phyloP scores from a whole-genome alignment of 2,113 vertebrate genomes.

The Prochilodus magdalenae region DNA sequence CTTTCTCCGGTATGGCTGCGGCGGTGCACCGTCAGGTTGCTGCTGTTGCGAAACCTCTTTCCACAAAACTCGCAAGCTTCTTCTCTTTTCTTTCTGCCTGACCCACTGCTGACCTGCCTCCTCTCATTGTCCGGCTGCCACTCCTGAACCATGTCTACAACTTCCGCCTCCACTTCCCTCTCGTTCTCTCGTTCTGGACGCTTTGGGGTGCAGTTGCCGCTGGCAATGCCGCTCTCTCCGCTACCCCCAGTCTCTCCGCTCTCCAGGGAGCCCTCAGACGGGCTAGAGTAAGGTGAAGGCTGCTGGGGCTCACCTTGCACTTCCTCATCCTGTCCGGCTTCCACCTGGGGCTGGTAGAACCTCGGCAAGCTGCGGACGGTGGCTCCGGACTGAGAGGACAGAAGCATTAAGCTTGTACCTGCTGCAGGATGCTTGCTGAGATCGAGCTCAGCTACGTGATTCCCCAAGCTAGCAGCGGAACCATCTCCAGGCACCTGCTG shows the following conservation, averaged over 20 bases:
- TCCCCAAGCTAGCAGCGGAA: constrained; percentile 74
- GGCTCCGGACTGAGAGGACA: constrained; percentile 70
- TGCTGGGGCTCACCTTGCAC: constrained; percentile 82
- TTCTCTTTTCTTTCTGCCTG: constrained; percentile 68
- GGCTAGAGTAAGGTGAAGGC: constrained; percentile 94
- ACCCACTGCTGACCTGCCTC: constrained; percentile 35
- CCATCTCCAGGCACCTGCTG: constrained; percentile 79
- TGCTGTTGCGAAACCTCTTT: constrained; percentile 86
- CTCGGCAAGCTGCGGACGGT: constrained; percentile 84
- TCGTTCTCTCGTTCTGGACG: constrained; percentile 69
- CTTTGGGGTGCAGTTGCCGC: constrained; percentile 82
- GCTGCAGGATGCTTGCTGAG: constrained; percentile 68
- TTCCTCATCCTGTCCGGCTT: constrained; percentile 66
- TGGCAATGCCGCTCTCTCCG: constrained; percentile 81
- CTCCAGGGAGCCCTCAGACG: constrained; percentile 96
- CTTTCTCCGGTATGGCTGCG: constrained; percentile 86
- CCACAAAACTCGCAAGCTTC: constrained; percentile 87
- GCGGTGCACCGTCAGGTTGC: constrained; percentile 88
- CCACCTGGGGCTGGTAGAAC: constrained; percentile 87
- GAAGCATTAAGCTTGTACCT: constrained; percentile 67
- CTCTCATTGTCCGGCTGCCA: constrained; percentile 74
- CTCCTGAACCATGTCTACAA: constrained; percentile 69
- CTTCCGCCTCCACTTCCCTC: constrained; percentile 68
- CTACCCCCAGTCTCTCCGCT: constrained; percentile 82
- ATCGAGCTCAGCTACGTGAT: constrained; percentile 57